Evolutionary conservation across 2,888 invertebrate genomes (phyloP), one percentile per base, ranked within the genome.

Genomic region (Drosophila koepferae): DNA sequence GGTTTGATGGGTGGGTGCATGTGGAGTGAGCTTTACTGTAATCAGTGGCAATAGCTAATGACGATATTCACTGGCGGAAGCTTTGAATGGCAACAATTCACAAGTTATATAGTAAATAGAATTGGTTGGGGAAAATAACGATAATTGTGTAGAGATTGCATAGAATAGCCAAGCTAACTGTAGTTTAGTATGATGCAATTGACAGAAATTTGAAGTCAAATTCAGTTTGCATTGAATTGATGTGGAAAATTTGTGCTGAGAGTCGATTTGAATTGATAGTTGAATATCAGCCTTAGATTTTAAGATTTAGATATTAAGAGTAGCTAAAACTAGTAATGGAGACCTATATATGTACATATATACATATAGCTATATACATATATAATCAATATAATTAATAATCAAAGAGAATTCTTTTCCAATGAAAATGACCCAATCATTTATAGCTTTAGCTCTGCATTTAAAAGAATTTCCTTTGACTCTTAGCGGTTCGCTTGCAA

Each of bases 31-130:
- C 62, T 56, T 58, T 14, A 58, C 44, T 58, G 63, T 49, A 54
- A 38, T 12, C 36, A 61, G 46, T 51, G 53, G 44, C 48, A 36
- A 16, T 4, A 34, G 49, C 16, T 49, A 40, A 61, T 54, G 38
- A 64, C 61, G 44, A 51, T 41, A 31, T 40, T 16, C 48, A 58
- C 6, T 7, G 14, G 36, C 80, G 80, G 80, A 77, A 64, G 62
- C 51, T 54, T n/a, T 0, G 58, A 76, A 63, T 46, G 48, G 18
- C 8, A 16, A 43, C 31, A 44, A 12, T 36, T 23, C 41, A 28
- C 54, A 62, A 28, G 28, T 6, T 6, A 68, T 74, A 69, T 1
- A 34, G n/a, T 16, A 40, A 53, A 40, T 44, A 23, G 7, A 7
- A 41, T 59, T 48, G 48, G 23, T 7, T 44, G 38, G 16, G 28